Percentiles rank a stretch among this genome's conserved stretches.
phyloP scores from a whole-genome alignment of 2,797 vertebrate species.

The Pipistrellus kuhlii region DNA sequence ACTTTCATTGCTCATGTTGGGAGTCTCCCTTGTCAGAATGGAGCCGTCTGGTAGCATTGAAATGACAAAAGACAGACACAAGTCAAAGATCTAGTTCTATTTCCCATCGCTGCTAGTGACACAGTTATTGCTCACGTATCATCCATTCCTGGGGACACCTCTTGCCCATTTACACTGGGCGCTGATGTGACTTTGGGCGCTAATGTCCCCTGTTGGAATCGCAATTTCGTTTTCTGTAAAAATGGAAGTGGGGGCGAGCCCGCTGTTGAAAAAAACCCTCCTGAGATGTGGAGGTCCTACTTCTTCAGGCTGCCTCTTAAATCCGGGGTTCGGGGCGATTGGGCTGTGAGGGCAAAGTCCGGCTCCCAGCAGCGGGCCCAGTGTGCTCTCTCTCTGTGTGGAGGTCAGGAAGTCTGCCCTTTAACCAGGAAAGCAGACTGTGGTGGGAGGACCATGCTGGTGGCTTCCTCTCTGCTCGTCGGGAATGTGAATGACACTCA shows the following conservation, averaged over 20 bases:
- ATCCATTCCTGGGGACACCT: neutral
- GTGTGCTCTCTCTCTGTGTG: rapidly evolving
- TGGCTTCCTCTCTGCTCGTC: neutral
- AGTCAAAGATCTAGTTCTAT: neutral
- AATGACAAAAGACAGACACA: neutral
- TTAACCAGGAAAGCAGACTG: neutral
- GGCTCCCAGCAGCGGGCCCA: neutral
- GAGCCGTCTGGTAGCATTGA: too few relatives aligned
- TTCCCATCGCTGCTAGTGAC: neutral
- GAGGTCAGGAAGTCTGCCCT: neutral
- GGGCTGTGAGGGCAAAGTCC: neutral
- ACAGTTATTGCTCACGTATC: neutral
- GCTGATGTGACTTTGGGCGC: neutral
- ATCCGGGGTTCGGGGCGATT: neutral
- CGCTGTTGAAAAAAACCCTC: neutral
- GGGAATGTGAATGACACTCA: neutral
- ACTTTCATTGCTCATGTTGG: rapidly evolving
- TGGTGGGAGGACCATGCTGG: neutral
- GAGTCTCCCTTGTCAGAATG: neutral
- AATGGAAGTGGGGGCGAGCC: neutral
- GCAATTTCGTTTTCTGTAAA: neutral
- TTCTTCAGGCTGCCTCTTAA: neutral
- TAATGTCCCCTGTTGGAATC: neutral
- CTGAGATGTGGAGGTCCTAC: too few relatives aligned
- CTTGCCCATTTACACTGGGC: neutral